Evolutionary conservation across 53 echinoderm and acorn worm genomes (phyloP).

Genomic region (Hippasteria phrygiana): DNA sequence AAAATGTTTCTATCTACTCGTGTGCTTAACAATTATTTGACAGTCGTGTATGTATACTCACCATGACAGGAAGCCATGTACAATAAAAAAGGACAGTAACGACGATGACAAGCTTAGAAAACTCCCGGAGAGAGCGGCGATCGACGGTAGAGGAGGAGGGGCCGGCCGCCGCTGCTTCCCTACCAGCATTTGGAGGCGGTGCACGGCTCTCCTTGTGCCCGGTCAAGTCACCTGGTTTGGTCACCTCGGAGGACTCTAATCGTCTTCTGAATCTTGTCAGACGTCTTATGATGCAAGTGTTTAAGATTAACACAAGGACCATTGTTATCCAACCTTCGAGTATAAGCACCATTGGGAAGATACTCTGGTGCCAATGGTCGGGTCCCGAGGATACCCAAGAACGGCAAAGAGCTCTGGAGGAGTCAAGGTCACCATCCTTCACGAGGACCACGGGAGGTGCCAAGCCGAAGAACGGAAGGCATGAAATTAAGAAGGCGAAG

Average conservation of each 20-base stretch:
- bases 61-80: conserved; percentile 97
- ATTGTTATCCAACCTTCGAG: conserved; percentile 93
- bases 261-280: conserved; percentile 79
- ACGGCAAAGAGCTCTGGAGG: conserved; percentile 71
- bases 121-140: conserved; percentile 80
- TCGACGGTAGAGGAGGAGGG: conserved; percentile 48
- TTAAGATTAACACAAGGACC: conserved; percentile 83
- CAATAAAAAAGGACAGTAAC: conserved; percentile 93
- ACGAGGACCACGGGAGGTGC: conserved; percentile 79
- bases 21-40: neutral
- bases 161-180: neutral
- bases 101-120: conserved; percentile 89
- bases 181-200: neutral
- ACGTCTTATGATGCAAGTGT: conserved; percentile 77
- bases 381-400: conserved; percentile 91
- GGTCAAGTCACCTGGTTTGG: neutral
- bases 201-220: neutral
- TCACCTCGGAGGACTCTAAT: conserved; percentile 48
- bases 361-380: conserved; percentile 74
- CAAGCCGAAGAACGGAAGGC: conserved; percentile 85
- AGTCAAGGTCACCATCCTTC: conserved; percentile 28
- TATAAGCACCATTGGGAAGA: conserved; percentile 84
- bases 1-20: too few species aligned
- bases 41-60: conserved; percentile 64
- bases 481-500: conserved; percentile 80